Evolutionary conservation across 2,113 vertebrate genomes (phyloP).

Genomic region (Plecotus auritus): DNA sequence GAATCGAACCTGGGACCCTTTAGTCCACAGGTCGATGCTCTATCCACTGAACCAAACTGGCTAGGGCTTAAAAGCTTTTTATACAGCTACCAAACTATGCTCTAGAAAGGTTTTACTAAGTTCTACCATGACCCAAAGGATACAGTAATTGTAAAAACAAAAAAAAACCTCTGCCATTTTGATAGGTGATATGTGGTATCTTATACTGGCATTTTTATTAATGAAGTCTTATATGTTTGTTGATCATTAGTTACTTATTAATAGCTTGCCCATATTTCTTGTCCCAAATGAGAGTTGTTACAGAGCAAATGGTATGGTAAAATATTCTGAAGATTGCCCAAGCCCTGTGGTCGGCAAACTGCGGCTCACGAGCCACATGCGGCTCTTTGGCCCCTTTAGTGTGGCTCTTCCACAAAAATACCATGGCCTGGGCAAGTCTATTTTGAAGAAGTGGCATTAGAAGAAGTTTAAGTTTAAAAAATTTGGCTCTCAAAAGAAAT

Average conservation of each 20-base stretch:
- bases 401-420: too few species aligned
- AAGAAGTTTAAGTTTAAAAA: too few species aligned
- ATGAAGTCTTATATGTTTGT: neutral
- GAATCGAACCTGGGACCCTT: too few species aligned
- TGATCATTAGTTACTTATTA: neutral
- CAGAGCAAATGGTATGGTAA: neutral
- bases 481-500: too few species aligned
- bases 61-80: neutral
- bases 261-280: neutral
- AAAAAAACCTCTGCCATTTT: neutral
- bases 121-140: neutral
- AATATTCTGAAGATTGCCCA: neutral
- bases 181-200: neutral
- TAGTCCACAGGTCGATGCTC: too few species aligned
- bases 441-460: too few species aligned
- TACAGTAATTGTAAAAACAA: neutral
- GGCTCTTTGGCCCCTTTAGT: too few species aligned
- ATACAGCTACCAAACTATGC: neutral
- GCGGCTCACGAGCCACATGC: too few species aligned
- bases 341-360: too few species aligned
- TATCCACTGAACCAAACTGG: too few species aligned
- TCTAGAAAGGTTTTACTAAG: neutral
- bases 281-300: neutral
- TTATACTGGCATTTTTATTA: constrained; percentile 9
- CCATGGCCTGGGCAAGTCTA: too few species aligned